Conservation (phyloP, 2,797 vertebrate genomes). For the Cirrhinus molitorella region DNA sequence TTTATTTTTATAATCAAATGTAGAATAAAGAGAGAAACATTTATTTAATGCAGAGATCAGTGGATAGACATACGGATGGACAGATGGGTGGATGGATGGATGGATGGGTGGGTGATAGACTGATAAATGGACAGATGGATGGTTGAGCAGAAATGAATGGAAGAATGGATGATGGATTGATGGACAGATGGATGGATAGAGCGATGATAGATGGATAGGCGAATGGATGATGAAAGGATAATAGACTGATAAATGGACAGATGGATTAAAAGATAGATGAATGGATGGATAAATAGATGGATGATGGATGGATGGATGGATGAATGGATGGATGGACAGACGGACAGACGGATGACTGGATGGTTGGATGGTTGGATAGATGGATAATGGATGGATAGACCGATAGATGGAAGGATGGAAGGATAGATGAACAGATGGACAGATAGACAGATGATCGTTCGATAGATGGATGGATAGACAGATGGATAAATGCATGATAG, state of each 20-base stretch:
- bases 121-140: background rate
- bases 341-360: too few relatives aligned
- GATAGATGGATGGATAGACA: background rate
- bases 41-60: background rate
- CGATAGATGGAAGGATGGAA: background rate
- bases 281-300: background rate
- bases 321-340: background rate
- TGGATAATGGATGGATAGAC: too few relatives aligned
- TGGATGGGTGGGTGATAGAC: background rate
- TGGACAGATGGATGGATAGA: background rate
- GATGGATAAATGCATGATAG: background rate
- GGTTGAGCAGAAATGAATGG: accelerated
- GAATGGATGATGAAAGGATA: background rate
- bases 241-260: background rate
- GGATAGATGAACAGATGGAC: background rate
- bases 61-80: too few relatives aligned
- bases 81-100: background rate
- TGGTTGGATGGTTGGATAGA: too few relatives aligned
- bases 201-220: background rate
- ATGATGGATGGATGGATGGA: background rate
- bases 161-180: background rate
- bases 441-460: too few relatives aligned
- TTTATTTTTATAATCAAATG: background rate
- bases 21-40: background rate
- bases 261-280: background rate